Base-by-base conservation (phyloP, 2,797 vertebrate species). In the Paramormyrops hopkinsi region DNA sequence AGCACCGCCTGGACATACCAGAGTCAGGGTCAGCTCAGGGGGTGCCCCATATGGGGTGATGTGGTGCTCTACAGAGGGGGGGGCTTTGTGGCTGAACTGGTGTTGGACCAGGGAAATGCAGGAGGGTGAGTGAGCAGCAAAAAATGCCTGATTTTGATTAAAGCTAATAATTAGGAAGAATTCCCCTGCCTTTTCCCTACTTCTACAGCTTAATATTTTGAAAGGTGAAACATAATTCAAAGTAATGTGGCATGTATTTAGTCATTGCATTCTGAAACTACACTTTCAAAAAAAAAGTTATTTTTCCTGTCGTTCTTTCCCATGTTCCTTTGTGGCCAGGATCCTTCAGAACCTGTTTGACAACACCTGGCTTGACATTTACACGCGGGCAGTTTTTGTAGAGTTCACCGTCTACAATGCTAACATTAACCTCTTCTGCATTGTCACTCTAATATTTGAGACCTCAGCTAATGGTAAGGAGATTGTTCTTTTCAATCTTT, bases 351-450 rank as follows among this genome's bases (percentile, higher is more conserved):
- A 97, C 90, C 97, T 99, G 59, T 96, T 97, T 93, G 93, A 97
- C 91, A 97, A 96, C 11, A 93, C 95, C 76, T 99, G 98, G 98
- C 92, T 99, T 90, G 98, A 99, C 82, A 91, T 94, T 86, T 96
- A 97, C 92, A 99, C 97, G 2, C 97, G 97, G 92, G 98, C 97
- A 0, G 92, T 98, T 91, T 99, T 99, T 93, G 95, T 98, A 86
- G 98, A 99, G 94, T 99, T 99, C 92, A 98, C 97, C 0, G 96
- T 99, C 91, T 99, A 99, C 95, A 99, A 99, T 0, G 97, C 97
- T 89, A 99, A 98, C 0, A 96, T 99, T 92, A 99, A 99, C 94
- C 97, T 99, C 87, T 99, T 99, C 94, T 99, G 98, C 93, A 96
- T 97, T 29, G 93, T 97, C 91, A 97, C 93, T 1, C 95, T 99